phyloP scores from a whole-genome alignment of 2,888 invertebrate genomes.

The Torymus auratus region DNA sequence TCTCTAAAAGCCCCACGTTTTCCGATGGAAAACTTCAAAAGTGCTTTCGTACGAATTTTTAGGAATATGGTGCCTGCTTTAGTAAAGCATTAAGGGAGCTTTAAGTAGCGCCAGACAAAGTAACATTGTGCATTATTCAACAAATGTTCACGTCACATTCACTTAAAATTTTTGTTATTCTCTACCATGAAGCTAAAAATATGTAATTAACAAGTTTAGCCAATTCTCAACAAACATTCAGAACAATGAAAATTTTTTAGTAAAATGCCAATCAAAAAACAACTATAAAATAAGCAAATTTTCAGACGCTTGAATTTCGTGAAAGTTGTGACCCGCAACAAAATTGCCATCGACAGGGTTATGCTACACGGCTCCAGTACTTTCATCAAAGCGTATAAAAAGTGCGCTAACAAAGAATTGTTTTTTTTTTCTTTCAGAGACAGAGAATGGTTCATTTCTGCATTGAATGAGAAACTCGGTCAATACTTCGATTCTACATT shows the following conservation, averaged over 20 bases:
- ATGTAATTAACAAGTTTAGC: too few relatives aligned
- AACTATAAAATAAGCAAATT: too few relatives aligned
- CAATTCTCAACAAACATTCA: too few relatives aligned
- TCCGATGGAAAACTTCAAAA: conserved; percentile 20
- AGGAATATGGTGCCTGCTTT: background rate
- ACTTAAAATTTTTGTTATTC: too few relatives aligned
- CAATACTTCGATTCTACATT: conserved; percentile 88
- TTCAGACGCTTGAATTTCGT: too few relatives aligned
- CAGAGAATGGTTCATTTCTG: conserved; percentile 85
- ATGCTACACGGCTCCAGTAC: too few relatives aligned
- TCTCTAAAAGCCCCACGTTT: background rate
- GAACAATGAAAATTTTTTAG: too few relatives aligned
- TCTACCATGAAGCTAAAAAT: too few relatives aligned
- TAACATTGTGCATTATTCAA: background rate
- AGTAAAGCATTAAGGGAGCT: too few relatives aligned
- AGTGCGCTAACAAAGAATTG: conserved; percentile 15
- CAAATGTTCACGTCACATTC: background rate
- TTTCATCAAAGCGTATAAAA: background rate
- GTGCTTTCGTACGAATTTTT: conserved; percentile 6
- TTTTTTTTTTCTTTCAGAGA: conserved; percentile 77
- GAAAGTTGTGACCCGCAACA: too few relatives aligned
- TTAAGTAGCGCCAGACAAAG: background rate
- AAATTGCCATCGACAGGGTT: too few relatives aligned
- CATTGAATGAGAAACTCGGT: conserved; percentile 86
- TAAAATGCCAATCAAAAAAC: too few relatives aligned